Percentiles rank a stretch among this genome's conserved stretches.
phyloP scores from a whole-genome alignment of 2,888 invertebrate species.

The Serripes groenlandicus region DNA sequence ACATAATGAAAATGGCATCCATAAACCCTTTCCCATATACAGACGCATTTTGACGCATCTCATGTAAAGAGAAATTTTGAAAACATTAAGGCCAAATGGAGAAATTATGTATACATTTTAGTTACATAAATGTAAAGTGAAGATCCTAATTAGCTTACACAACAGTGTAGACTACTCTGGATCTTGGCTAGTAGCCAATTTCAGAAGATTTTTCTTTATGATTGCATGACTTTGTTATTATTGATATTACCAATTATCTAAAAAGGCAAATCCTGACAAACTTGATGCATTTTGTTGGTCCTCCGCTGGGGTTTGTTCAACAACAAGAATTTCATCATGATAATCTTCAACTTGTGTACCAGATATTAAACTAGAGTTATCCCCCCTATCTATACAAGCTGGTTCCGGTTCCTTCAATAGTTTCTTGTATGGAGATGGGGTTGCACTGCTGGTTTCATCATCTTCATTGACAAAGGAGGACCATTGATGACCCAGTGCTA shows the following conservation, averaged over 20 bases:
- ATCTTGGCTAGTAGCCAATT: too few relatives aligned
- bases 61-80: too few relatives aligned
- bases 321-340: constrained; percentile 53
- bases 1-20: too few relatives aligned
- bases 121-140: too few relatives aligned
- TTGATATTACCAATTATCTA: constrained; percentile 80
- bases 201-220: too few relatives aligned
- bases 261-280: constrained; percentile 78
- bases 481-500: constrained; percentile 71
- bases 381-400: constrained; percentile 58
- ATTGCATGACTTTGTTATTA: neutral
- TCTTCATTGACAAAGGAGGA: constrained; percentile 73
- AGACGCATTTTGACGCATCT: too few relatives aligned
- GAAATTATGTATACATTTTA: too few relatives aligned
- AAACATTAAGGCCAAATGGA: too few relatives aligned
- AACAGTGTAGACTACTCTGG: too few relatives aligned
- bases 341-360: constrained; percentile 32
- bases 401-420: constrained; percentile 64
- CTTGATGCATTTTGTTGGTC: constrained; percentile 55
- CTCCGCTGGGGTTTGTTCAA: constrained; percentile 19
- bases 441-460: constrained; percentile 59
- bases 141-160: too few relatives aligned
- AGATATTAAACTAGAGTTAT: constrained; percentile 14
- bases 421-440: constrained; percentile 64
- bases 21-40: too few relatives aligned